These are phyloP conservation scores for Gortyna flavago DNA, from an alignment of 2,888 invertebrate genomes.

Conservation along the genomic window DNA sequence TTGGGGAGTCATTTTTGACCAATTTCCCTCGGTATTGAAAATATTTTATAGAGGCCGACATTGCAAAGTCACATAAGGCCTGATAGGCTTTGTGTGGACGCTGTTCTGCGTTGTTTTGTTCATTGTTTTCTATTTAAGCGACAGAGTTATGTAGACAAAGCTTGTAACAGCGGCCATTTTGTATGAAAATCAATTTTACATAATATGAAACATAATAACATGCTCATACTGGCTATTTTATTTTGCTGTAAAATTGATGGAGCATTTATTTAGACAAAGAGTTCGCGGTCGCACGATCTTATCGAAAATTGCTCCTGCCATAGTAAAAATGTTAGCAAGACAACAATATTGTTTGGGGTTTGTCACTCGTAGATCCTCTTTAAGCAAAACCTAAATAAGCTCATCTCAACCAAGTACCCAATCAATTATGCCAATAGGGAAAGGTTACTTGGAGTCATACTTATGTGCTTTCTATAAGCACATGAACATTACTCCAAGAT, in stretches of 20 bases:
- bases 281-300: background rate
- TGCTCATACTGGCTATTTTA: constrained; percentile 25
- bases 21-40: constrained; percentile 85
- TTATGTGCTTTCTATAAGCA: no score
- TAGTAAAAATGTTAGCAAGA: background rate
- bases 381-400: no score
- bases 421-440: background rate
- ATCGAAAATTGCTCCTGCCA: background rate
- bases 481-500: no score
- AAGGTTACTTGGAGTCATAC: background rate
- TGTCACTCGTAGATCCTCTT: background rate
- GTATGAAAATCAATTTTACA: constrained; percentile 62
- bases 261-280: constrained; percentile 15
- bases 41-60: constrained; percentile 80
- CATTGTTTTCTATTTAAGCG: constrained; percentile 64
- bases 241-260: constrained; percentile 27
- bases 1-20: constrained; percentile 85
- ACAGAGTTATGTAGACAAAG: constrained; percentile 62
- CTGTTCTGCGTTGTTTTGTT: constrained; percentile 62
- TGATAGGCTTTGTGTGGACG: constrained; percentile 65
- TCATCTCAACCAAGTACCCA: background rate
- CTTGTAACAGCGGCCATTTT: constrained; percentile 66
- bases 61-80: constrained; percentile 74
- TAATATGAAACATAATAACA: constrained; percentile 62
- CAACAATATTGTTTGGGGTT: background rate